phyloP scores from a whole-genome alignment of 2,113 vertebrate species.

The Gnathonemus echidnorhynchus region DNA sequence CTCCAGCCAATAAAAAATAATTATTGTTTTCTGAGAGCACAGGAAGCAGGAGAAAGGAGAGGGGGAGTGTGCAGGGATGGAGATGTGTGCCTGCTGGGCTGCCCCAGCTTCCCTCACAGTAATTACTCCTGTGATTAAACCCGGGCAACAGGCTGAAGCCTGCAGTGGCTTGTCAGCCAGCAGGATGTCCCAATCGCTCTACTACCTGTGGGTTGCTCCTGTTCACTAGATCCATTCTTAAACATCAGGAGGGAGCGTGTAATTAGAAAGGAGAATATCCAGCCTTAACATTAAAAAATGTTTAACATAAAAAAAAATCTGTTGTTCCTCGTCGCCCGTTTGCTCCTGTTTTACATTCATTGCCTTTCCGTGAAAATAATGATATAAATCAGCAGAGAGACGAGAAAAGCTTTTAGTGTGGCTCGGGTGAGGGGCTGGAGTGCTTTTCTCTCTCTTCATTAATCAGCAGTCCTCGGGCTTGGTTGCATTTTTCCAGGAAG shows the following conservation, averaged over 20 bases:
- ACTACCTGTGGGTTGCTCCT: background rate
- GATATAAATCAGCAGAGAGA: slow-evolving; percentile 43
- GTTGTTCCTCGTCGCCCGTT: background rate
- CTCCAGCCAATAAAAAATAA: slow-evolving; percentile 50
- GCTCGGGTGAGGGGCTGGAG: slow-evolving; percentile 51
- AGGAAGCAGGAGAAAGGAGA: slow-evolving; percentile 28
- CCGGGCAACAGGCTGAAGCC: slow-evolving; percentile 23
- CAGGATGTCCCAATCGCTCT: background rate
- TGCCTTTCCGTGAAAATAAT: slow-evolving; percentile 38
- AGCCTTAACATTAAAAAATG: background rate
- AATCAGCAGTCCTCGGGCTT: slow-evolving; percentile 52
- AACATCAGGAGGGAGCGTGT: background rate
- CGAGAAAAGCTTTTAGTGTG: slow-evolving; percentile 51
- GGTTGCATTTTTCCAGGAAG: slow-evolving; percentile 31
- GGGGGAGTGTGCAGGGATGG: slow-evolving; percentile 15
- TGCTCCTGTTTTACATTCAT: slow-evolving; percentile 5
- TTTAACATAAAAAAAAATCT: too few species aligned
- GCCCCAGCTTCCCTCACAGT: background rate
- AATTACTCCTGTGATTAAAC: slow-evolving; percentile 17
- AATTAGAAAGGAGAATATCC: slow-evolving; percentile 6
- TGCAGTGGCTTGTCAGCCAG: slow-evolving; percentile 19
- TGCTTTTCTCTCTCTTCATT: slow-evolving; percentile 50
- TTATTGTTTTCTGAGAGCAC: slow-evolving; percentile 31
- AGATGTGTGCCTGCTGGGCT: background rate
- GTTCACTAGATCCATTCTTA: background rate